Evolutionary conservation across 2,888 invertebrate species (phyloP).

Genomic region (Gisinianus flammeolus): DNA sequence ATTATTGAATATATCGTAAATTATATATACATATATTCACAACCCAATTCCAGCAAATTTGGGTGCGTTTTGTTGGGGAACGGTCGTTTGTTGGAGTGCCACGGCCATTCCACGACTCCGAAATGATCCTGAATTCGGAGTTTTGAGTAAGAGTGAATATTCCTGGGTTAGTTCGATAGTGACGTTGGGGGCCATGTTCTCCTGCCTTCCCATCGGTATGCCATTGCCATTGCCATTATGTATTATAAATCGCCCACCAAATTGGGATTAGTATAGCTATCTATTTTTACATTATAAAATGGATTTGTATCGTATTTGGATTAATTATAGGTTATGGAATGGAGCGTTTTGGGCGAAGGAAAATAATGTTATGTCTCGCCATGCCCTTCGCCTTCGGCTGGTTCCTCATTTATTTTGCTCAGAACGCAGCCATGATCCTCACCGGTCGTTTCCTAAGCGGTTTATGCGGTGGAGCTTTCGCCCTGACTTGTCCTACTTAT

Average conservation of each 20-base stretch:
- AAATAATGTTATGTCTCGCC: slow-evolving; percentile 49
- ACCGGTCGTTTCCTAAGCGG: slow-evolving; percentile 29
- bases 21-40: too few relatives aligned
- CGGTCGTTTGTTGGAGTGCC: slow-evolving; percentile 47
- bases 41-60: not conserved
- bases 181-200: not conserved
- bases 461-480: slow-evolving; percentile 78
- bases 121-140: slow-evolving; percentile 41
- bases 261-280: too few relatives aligned
- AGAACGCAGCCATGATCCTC: not conserved
- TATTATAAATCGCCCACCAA: too few relatives aligned
- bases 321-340: too few relatives aligned
- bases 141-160: slow-evolving; percentile 45
- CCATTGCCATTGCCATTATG: too few relatives aligned
- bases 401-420: slow-evolving; percentile 23
- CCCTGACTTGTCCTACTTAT: slow-evolving; percentile 83
- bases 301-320: too few relatives aligned
- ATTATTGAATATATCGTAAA: too few relatives aligned
- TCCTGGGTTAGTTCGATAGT: slow-evolving; percentile 54
- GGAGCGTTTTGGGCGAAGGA: slow-evolving; percentile 50
- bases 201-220: too few relatives aligned
- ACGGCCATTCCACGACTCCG: slow-evolving; percentile 55
- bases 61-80: slow-evolving; percentile 17
- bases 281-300: too few relatives aligned
- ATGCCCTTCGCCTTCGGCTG: slow-evolving; percentile 60